Percentiles rank a stretch among this genome's conserved stretches.
Evolutionary conservation across 2,888 invertebrate genomes (phyloP).

Genomic region (Ashinkailepas kermadecensis): DNA sequence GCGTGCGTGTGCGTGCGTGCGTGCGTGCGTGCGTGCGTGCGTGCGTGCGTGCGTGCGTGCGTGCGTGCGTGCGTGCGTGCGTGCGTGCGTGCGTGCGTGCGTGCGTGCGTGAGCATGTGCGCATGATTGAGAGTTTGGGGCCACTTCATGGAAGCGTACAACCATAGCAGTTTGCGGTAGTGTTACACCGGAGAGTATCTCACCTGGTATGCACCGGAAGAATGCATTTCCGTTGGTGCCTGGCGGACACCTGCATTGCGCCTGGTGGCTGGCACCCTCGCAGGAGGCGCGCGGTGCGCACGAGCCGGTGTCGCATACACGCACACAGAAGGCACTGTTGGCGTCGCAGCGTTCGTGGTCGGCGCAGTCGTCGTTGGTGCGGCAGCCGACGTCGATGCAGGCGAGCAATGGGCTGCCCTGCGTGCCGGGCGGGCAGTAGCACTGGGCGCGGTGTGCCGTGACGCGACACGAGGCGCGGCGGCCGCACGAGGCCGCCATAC

Average conservation of each 20-base stretch:
- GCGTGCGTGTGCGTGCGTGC: no score
- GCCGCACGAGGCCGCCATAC: constrained; percentile 32
- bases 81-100: no score
- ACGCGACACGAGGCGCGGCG: constrained; percentile 35
- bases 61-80: no score
- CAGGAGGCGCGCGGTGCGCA: constrained; percentile 71
- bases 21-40: no score
- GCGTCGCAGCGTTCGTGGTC: constrained; percentile 68
- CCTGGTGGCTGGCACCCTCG: constrained; percentile 68
- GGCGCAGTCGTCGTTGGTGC: constrained; percentile 58
- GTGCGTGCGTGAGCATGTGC: no score
- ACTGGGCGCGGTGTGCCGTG: constrained; percentile 37
- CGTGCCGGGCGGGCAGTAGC: constrained; percentile 63
- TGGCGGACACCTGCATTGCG: constrained; percentile 71
- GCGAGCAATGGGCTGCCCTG: constrained; percentile 71
- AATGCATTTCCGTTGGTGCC: constrained; percentile 54
- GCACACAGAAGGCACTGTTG: constrained; percentile 31
- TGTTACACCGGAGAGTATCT: background rate
- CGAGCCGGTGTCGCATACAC: constrained; percentile 31
- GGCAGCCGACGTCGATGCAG: constrained; percentile 63
- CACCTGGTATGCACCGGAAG: constrained; percentile 31
- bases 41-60: no score
- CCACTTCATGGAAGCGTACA: no score
- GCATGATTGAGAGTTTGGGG: no score
- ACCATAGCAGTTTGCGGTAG: no score